Evolutionary conservation across 2,113 vertebrate genomes (phyloP).

Genomic region (Papio anubis): DNA sequence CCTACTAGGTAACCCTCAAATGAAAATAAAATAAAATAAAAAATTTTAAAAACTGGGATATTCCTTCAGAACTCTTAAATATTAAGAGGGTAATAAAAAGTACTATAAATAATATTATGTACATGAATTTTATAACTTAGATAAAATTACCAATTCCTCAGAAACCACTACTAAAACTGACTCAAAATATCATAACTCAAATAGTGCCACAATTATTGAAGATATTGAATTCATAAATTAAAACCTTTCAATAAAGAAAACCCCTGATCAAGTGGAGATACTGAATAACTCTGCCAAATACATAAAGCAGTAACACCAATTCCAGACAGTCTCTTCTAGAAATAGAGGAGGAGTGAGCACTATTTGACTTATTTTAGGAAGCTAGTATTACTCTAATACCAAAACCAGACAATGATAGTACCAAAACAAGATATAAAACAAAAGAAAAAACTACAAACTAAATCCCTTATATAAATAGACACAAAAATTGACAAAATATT

Average conservation of each 20-base stretch:
- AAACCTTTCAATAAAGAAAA: background rate
- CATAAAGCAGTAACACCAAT: background rate
- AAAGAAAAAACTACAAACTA: background rate
- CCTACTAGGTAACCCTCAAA: no score
- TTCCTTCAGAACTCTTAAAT: background rate
- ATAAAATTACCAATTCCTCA: background rate
- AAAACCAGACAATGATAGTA: background rate
- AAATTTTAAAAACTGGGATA: background rate
- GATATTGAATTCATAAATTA: background rate
- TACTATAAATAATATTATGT: background rate
- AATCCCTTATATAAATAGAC: background rate
- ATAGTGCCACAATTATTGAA: background rate
- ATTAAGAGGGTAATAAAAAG: background rate
- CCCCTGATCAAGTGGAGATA: background rate
- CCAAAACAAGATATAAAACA: background rate
- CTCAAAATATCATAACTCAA: background rate
- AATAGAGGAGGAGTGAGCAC: background rate
- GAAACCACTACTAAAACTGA: background rate
- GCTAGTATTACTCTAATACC: background rate
- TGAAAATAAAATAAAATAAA: background rate
- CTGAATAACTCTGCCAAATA: background rate
- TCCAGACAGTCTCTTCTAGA: background rate
- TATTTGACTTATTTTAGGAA: background rate
- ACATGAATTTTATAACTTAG: background rate
- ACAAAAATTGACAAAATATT: background rate